Percentiles rank a stretch among this genome's conserved stretches.
Conservation (phyloP, 2,113 vertebrate genomes). For the Eretmodus cyanostictus region DNA sequence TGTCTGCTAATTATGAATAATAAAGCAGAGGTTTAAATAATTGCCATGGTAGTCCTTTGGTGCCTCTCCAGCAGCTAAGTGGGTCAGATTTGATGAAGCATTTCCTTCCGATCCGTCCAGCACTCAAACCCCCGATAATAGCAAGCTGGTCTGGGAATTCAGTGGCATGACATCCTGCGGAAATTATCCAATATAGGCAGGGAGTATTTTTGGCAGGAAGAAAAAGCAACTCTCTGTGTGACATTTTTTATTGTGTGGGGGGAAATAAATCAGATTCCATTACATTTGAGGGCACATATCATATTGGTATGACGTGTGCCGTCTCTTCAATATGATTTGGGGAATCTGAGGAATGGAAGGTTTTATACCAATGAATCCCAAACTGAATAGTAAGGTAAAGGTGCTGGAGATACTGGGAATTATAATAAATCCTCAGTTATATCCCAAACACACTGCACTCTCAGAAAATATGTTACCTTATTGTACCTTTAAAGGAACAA, state of each 20-base stretch:
- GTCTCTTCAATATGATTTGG: neutral
- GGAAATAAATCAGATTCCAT: constrained; percentile 32
- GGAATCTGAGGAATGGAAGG: neutral
- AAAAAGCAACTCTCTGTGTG: constrained; percentile 20
- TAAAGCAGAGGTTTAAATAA: constrained; percentile 68
- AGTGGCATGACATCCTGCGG: constrained; percentile 4
- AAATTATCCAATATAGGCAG: constrained; percentile 23
- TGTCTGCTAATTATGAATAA: constrained; percentile 71
- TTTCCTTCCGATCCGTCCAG: constrained; percentile 45
- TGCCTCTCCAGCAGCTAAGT: constrained; percentile 67
- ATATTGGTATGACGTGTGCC: neutral
- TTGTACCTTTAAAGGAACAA: neutral
- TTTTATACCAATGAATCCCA: neutral
- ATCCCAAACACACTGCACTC: neutral
- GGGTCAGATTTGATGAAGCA: constrained; percentile 66
- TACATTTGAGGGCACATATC: constrained; percentile 4
- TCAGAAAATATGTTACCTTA: neutral
- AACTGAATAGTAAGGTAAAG: neutral
- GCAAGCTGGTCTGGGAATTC: constrained; percentile 17
- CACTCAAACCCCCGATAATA: constrained; percentile 39
- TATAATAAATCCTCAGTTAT: neutral
- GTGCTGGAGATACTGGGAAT: neutral
- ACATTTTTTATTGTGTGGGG: constrained; percentile 15
- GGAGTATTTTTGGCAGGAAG: constrained; percentile 29
- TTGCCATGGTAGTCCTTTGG: constrained; percentile 59